Evolutionary conservation across 2,113 vertebrate species (phyloP).

Genomic region (Paramisgurnus dabryanus): DNA sequence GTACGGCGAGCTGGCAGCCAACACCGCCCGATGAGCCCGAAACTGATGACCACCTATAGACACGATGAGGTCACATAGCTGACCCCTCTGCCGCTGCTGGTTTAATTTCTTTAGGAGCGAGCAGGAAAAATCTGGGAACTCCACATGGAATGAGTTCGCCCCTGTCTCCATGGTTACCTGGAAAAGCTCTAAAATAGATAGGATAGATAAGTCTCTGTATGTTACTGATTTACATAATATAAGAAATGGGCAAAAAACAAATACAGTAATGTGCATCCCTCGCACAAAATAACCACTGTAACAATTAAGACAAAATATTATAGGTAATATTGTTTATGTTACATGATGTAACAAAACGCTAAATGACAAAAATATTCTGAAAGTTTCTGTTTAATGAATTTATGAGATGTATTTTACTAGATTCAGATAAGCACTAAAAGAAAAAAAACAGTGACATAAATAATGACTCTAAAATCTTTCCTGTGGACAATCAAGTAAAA

Average conservation of each 20-base stretch:
- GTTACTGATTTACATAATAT: too few species aligned
- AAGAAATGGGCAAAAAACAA: too few species aligned
- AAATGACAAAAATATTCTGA: too few species aligned
- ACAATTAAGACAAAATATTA: too few species aligned
- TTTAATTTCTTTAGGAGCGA: constrained; percentile 86
- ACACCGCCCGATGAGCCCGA: constrained; percentile 85
- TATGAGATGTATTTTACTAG: neutral
- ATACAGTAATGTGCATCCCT: too few species aligned
- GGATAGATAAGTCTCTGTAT: neutral
- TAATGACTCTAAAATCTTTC: too few species aligned
- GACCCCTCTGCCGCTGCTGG: constrained; percentile 85
- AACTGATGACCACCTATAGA: constrained; percentile 85
- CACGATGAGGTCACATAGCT: constrained; percentile 85
- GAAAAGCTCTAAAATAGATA: constrained; percentile 57
- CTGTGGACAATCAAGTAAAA: too few species aligned
- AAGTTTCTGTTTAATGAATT: too few species aligned
- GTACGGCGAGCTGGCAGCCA: constrained; percentile 87
- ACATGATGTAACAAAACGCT: too few species aligned
- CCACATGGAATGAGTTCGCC: constrained; percentile 82
- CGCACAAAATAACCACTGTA: too few species aligned
- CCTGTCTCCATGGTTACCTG: constrained; percentile 83
- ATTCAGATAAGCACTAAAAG: neutral
- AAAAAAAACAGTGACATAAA: neutral
- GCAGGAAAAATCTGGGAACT: constrained; percentile 87
- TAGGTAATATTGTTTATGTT: too few species aligned